These are phyloP conservation scores for Telenomus remus DNA, from an alignment of 1,140 invertebrate species.

Conservation along the genomic window DNA sequence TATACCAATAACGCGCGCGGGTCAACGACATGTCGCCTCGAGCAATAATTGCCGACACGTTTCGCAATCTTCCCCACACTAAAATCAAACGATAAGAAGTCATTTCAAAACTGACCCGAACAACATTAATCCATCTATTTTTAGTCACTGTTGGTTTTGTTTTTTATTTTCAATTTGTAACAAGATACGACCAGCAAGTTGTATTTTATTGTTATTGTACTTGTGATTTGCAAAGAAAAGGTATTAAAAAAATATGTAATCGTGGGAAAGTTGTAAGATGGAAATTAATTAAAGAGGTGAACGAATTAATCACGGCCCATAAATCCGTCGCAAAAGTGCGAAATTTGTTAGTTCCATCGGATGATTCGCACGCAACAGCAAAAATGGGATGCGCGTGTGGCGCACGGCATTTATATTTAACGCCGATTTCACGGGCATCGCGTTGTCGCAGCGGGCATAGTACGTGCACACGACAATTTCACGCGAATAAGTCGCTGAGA, in stretches of 20 bases:
- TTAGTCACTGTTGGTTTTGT: too few relatives aligned
- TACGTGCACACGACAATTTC: constrained; percentile 53
- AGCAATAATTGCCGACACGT: constrained; percentile 16
- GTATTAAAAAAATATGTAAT: too few relatives aligned
- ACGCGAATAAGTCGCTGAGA: constrained; percentile 54
- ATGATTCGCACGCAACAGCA: constrained; percentile 37
- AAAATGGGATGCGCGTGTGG: constrained; percentile 34
- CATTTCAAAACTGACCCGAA: too few relatives aligned
- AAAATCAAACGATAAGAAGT: too few relatives aligned
- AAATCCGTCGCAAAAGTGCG: constrained; percentile 13
- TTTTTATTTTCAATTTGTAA: too few relatives aligned
- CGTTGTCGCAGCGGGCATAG: constrained; percentile 42
- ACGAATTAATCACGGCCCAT: neutral
- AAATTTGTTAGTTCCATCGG: constrained; percentile 16
- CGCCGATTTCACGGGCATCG: constrained; percentile 47
- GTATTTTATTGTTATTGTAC: too few relatives aligned
- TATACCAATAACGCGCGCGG: constrained; percentile 60
- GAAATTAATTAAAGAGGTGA: too few relatives aligned
- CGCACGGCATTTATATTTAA: constrained; percentile 27
- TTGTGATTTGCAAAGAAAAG: too few relatives aligned
- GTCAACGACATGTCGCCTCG: constrained; percentile 64
- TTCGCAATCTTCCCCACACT: too few relatives aligned
- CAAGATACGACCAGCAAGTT: too few relatives aligned
- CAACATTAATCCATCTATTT: too few relatives aligned
- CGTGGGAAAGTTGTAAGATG: too few relatives aligned